Conservation (phyloP, 2,888 invertebrate genomes). For the Branchellion lobata region DNA sequence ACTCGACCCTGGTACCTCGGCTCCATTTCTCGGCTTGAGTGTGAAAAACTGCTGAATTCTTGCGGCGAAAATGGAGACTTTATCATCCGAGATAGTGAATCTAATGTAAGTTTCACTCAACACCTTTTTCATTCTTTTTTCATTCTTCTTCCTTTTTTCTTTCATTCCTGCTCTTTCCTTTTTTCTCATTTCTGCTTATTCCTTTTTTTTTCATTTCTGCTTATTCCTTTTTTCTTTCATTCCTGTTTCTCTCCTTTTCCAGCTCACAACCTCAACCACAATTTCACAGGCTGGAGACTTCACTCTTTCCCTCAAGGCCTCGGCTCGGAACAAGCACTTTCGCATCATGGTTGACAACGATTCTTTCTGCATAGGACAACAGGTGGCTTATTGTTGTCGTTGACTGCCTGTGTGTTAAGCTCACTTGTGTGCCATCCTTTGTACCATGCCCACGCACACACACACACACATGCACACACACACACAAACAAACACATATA, state of each 20-base stretch:
- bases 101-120: constrained; percentile 80
- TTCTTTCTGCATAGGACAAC: constrained; percentile 92
- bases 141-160: too few species aligned
- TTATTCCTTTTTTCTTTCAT: too few species aligned
- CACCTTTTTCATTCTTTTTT: background rate
- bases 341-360: constrained; percentile 80
- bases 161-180: background rate
- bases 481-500: background rate
- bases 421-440: too few species aligned
- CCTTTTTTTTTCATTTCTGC: too few species aligned
- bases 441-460: too few species aligned
- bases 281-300: constrained; percentile 98
- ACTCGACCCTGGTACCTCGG: constrained; percentile 90
- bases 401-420: too few species aligned
- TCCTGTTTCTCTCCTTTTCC: too few species aligned
- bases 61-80: constrained; percentile 97
- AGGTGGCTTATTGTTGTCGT: constrained; percentile 66
- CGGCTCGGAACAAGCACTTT: constrained; percentile 97
- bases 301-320: constrained; percentile 95
- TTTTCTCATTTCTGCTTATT: background rate
- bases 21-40: constrained; percentile 88
- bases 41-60: constrained; percentile 90
- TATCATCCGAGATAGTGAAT: constrained; percentile 96
- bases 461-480: background rate
- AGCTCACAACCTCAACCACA: too few species aligned